Evolutionary conservation across 2,888 invertebrate species (phyloP), one percentile per base, ranked within the genome.

Genomic region (Erebia epiphron): DNA sequence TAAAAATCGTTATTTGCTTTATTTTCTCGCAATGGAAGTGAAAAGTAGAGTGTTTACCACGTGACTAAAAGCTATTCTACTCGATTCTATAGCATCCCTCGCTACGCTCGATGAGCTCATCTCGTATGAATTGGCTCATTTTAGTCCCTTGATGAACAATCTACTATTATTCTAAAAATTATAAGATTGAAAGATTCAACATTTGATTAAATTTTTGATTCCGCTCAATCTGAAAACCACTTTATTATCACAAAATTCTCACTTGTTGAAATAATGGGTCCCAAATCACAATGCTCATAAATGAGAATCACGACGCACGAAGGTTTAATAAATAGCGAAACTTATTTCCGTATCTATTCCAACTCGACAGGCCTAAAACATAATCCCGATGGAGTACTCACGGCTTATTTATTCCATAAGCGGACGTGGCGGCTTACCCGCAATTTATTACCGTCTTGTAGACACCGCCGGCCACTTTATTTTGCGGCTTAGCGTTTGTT

Each of bases 361-460:
- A 54, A 18, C 10, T 35, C 57, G 21, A 57, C 13, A 67, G 50
- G 16, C 58, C 49, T 35, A n/a, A 52, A 56, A 69, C 21, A 18
- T 46, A 68, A 63, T 69, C 68, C 68, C 7, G 14, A 13, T n/a
- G 11, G 54, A 41, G 52, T 43, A 63, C 16, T 57, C 52, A 7
- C 41, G 61, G 50, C 68, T 69, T 63, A 68, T 68, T 63, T 62
- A 49, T 69, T 57, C 56, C 49, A 63, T 63, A 57, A 69, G 49
- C 52, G 56, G 54, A 41, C 57, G 21, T 35, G 7, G 46, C 10
- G 63, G 57, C 57, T 69, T 63, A 69, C 63, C 49, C 46, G 13
- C 63, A 69, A 69, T 69, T 69, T 69, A 69, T 69, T 26, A 63
- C 64, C 35, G 52, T 18, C 54, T 16, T 35, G 64, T 52, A 64